These are phyloP conservation scores for Apocheima hispidaria DNA, from an alignment of 2,888 invertebrate species.

Conservation along the genomic window DNA sequence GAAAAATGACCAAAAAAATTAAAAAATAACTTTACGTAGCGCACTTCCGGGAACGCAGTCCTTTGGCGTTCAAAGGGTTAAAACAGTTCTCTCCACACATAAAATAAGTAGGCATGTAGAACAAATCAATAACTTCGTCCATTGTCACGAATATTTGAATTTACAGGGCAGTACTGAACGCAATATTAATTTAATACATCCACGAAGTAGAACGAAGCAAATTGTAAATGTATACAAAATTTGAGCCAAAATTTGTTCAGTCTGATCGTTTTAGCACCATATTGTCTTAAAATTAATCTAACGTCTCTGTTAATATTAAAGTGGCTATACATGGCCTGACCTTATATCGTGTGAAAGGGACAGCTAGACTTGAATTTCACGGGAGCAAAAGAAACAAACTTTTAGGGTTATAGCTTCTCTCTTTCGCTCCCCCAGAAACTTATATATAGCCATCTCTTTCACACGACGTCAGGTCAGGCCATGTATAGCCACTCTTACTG, in stretches of 20 bases:
- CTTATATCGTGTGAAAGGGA: no score
- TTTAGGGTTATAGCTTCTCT: no score
- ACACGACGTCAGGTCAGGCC: no score
- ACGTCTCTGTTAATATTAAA: slow-evolving; percentile 16
- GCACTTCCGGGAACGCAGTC: no score
- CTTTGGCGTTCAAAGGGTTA: no score
- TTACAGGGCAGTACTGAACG: slow-evolving; percentile 15
- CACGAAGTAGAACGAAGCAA: slow-evolving; percentile 37
- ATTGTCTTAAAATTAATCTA: slow-evolving; percentile 65
- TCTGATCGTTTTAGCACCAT: slow-evolving; percentile 78
- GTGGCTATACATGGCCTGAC: neutral
- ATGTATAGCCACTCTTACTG: no score
- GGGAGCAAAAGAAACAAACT: no score
- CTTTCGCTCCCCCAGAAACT: no score
- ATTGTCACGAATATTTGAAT: slow-evolving; percentile 18
- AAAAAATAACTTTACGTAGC: no score
- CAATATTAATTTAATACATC: slow-evolving; percentile 31
- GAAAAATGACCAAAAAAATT: no score
- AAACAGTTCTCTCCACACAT: neutral
- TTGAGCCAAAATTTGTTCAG: slow-evolving; percentile 75
- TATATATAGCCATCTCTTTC: no score
- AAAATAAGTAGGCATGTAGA: slow-evolving; percentile 9
- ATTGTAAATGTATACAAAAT: slow-evolving; percentile 60
- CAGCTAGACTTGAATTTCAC: no score
- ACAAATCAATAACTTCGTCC: slow-evolving; percentile 3